phyloP scores from a whole-genome alignment of 2,113 vertebrate genomes.

The Pithys albifrons region DNA sequence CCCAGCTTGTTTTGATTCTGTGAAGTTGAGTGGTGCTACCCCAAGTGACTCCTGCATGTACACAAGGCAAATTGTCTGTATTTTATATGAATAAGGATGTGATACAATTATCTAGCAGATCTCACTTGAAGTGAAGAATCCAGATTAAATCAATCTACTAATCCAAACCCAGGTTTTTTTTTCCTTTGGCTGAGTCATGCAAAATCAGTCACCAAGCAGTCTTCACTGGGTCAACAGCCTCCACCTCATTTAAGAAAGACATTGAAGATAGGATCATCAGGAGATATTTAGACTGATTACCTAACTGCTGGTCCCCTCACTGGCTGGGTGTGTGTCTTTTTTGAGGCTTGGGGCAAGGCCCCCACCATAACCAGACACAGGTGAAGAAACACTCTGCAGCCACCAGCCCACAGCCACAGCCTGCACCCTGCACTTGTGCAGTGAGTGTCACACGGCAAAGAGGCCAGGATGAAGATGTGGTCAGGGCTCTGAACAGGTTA shows the following conservation, averaged over 20 bases:
- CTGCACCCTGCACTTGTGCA: fast-evolving
- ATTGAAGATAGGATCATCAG: background rate
- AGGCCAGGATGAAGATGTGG: background rate
- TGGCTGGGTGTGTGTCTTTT: background rate
- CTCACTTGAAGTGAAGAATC: background rate
- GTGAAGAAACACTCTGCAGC: background rate
- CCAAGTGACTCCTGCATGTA: background rate
- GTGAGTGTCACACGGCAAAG: fast-evolving
- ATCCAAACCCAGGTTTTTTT: background rate
- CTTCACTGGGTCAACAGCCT: background rate
- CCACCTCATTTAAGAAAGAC: background rate
- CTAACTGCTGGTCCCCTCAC: background rate
- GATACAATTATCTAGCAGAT: background rate
- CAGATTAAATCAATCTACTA: background rate
- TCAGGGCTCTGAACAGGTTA: background rate
- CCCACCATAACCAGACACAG: background rate
- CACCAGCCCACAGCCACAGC: background rate
- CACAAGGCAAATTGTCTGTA: fast-evolving
- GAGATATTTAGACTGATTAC: background rate
- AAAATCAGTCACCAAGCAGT: background rate
- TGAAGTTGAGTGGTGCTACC: background rate
- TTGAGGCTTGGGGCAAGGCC: background rate
- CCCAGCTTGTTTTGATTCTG: fast-evolving
- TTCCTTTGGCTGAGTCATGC: background rate
- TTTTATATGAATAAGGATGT: background rate